Evolutionary conservation across 1,140 invertebrate genomes (phyloP).

Genomic region (Drosophila pectinifera): DNA sequence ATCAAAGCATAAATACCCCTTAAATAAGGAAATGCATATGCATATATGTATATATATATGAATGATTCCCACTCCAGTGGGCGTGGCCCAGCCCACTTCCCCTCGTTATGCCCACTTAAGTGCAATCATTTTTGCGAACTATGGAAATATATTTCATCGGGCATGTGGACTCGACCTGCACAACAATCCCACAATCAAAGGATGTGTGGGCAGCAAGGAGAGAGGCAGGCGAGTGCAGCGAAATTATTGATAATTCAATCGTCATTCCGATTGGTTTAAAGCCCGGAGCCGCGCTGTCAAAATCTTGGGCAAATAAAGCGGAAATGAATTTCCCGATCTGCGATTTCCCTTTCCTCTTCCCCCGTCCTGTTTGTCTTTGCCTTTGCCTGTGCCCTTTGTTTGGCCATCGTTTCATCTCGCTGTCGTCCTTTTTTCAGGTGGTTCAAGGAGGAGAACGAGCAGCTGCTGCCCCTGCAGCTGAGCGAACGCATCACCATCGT

Average conservation of each 20-base stretch:
- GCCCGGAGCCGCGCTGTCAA: constrained; percentile 30
- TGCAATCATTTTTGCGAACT: constrained; percentile 57
- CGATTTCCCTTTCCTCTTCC: constrained; percentile 18
- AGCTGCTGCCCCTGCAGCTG: constrained; percentile 88
- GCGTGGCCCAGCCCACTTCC: neutral
- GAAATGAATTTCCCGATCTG: constrained; percentile 47
- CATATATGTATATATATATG: constrained; percentile 18
- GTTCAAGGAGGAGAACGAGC: constrained; percentile 89
- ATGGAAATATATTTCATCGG: constrained; percentile 52
- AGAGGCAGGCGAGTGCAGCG: constrained; percentile 15
- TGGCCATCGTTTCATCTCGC: constrained; percentile 34
- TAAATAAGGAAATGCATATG: constrained; percentile 36
- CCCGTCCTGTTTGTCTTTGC: constrained; percentile 27
- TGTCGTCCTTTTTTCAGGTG: constrained; percentile 85
- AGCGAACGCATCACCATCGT: constrained; percentile 87
- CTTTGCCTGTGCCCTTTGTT: constrained; percentile 40
- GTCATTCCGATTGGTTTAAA: constrained; percentile 66
- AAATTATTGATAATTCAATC: constrained; percentile 74
- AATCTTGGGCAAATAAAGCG: constrained; percentile 55
- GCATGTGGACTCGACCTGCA: constrained; percentile 37
- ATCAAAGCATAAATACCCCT: constrained; percentile 37
- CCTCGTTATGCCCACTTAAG: constrained; percentile 54
- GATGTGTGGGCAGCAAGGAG: constrained; percentile 8
- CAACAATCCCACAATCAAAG: constrained; percentile 59
- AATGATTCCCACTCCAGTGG: constrained; percentile 23